Evolutionary conservation across 2,888 invertebrate species (phyloP).

Genomic region (Apocheima hispidaria): DNA sequence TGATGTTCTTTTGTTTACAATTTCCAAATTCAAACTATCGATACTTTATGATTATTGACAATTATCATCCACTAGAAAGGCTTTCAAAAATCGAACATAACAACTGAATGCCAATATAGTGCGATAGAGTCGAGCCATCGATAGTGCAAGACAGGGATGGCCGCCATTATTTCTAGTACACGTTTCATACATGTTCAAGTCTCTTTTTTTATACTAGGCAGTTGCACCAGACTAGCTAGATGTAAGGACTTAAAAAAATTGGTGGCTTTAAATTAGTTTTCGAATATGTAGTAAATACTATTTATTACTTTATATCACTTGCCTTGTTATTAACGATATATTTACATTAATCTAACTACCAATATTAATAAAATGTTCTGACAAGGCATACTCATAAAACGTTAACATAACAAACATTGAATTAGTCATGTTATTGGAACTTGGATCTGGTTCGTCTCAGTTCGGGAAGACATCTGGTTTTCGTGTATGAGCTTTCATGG

Average conservation of each 20-base stretch:
- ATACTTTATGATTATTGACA: neutral
- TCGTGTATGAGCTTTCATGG: slow-evolving; percentile 43
- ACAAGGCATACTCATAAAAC: slow-evolving; percentile 73
- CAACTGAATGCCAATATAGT: too few species aligned
- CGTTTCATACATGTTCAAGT: too few species aligned
- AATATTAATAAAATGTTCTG: slow-evolving; percentile 51
- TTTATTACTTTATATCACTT: neutral
- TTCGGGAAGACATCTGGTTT: slow-evolving; percentile 55
- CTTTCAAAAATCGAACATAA: too few species aligned
- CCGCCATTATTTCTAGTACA: too few species aligned
- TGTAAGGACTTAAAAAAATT: too few species aligned
- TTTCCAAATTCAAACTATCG: slow-evolving; percentile 6
- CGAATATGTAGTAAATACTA: neutral
- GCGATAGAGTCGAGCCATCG: too few species aligned
- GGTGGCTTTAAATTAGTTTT: too few species aligned
- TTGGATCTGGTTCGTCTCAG: slow-evolving; percentile 67
- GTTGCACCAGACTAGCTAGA: too few species aligned
- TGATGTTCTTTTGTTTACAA: slow-evolving; percentile 9
- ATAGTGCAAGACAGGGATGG: too few species aligned
- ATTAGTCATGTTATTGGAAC: slow-evolving; percentile 56
- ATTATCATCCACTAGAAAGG: too few species aligned
- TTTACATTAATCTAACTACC: neutral
- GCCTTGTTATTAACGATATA: neutral
- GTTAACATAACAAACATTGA: slow-evolving; percentile 70
- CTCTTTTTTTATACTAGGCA: too few species aligned